Evolutionary conservation across 2,113 vertebrate species (phyloP).

Genomic region (Hemicordylus capensis): DNA sequence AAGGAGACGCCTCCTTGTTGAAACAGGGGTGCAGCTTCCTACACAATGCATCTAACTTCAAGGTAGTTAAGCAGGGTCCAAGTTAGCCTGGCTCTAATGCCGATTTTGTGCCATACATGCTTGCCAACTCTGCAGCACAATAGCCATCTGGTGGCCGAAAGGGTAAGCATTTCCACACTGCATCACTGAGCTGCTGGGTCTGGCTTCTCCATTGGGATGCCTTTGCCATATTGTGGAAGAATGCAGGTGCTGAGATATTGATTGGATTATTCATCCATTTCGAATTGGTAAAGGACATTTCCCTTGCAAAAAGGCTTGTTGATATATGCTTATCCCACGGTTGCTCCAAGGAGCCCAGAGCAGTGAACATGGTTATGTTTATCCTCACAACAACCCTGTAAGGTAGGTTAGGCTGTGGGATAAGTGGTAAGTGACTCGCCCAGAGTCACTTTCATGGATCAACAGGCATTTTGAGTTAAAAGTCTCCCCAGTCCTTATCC

Average conservation of each 20-base stretch:
- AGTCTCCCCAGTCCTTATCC: too few species aligned
- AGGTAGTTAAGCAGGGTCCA: conserved; percentile 26
- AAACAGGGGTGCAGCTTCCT: neutral
- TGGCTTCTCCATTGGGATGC: neutral
- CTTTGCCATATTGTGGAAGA: neutral
- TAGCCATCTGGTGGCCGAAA: neutral
- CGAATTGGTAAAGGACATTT: neutral
- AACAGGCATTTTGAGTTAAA: too few species aligned
- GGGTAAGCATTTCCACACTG: neutral
- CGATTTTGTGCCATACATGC: conserved; percentile 29
- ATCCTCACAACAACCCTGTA: too few species aligned
- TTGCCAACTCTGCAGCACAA: conserved; percentile 34
- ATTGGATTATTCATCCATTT: neutral
- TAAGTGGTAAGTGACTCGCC: too few species aligned
- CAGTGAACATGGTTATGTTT: too few species aligned
- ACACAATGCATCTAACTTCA: neutral
- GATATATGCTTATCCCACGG: too few species aligned
- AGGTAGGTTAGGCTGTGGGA: too few species aligned
- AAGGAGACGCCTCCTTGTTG: neutral
- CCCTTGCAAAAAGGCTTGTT: too few species aligned
- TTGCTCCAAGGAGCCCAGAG: too few species aligned
- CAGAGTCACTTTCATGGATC: too few species aligned
- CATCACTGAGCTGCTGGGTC: neutral
- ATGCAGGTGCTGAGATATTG: neutral
- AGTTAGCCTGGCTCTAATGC: neutral